These are phyloP conservation scores for Hecatera dysodea DNA, from an alignment of 2,888 invertebrate genomes.

Conservation along the genomic window DNA sequence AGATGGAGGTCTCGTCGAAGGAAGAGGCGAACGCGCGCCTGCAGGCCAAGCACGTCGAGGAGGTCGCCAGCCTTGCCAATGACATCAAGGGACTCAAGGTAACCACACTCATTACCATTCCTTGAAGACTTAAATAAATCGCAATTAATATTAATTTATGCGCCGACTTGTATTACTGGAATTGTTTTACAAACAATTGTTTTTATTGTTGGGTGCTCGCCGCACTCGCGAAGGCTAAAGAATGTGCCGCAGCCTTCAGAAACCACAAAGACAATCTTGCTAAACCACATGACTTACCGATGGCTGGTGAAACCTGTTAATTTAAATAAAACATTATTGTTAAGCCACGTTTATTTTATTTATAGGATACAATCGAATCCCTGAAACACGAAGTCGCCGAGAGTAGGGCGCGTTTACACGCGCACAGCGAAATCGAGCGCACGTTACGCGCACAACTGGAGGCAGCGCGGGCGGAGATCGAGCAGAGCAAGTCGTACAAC, in stretches of 20 bases:
- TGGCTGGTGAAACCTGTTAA: slow-evolving; percentile 16
- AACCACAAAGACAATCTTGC: slow-evolving; percentile 22
- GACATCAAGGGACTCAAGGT: slow-evolving; percentile 89
- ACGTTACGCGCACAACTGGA: slow-evolving; percentile 87
- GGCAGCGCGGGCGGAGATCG: slow-evolving; percentile 83
- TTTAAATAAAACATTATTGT: slow-evolving; percentile 3
- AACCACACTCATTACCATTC: slow-evolving; percentile 47
- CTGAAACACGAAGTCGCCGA: slow-evolving; percentile 88
- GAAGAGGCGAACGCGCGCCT: slow-evolving; percentile 89
- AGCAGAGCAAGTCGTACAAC: slow-evolving; percentile 66
- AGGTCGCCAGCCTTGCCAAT: slow-evolving; percentile 83
- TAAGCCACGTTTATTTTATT: slow-evolving; percentile 32
- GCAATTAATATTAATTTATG: slow-evolving; percentile 51
- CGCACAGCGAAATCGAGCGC: slow-evolving; percentile 87
- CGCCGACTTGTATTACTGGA: slow-evolving; percentile 33
- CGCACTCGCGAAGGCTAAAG: slow-evolving; percentile 15
- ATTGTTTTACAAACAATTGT: slow-evolving; percentile 29
- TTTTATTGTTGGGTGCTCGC: slow-evolving; percentile 42
- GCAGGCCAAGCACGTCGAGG: slow-evolving; percentile 86
- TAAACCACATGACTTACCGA: slow-evolving; percentile 19
- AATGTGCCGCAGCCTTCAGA: slow-evolving; percentile 32
- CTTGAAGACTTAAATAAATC: slow-evolving; percentile 34
- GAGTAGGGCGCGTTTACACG: slow-evolving; percentile 85
- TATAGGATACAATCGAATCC: slow-evolving; percentile 87
- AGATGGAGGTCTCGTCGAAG: slow-evolving; percentile 89